phyloP scores from a whole-genome alignment of 2,888 invertebrate genomes.

The Rhorus exstirpatorius region DNA sequence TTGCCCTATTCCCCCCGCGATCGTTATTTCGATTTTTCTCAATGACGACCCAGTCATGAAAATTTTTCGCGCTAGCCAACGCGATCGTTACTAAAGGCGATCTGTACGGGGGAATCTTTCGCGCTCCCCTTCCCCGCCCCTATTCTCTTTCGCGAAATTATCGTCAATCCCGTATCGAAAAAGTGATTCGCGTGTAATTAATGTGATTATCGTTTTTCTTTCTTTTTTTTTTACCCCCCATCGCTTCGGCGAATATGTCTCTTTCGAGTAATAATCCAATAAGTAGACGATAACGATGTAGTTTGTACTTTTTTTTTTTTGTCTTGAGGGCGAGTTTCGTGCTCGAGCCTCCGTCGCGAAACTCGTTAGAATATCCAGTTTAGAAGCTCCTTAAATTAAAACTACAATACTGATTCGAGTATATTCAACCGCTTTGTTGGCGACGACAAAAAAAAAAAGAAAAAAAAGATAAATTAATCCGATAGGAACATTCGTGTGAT shows the following conservation, averaged over 20 bases:
- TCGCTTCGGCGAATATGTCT: constrained; percentile 19
- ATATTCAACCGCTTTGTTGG: no score
- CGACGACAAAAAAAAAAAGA: no score
- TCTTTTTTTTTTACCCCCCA: constrained; percentile 6
- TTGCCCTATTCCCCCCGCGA: constrained; percentile 24
- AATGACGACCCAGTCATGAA: constrained; percentile 4
- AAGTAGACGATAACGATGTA: constrained; percentile 61
- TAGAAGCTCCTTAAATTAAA: constrained; percentile 80
- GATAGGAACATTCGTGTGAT: constrained; percentile 79
- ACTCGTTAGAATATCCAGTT: constrained; percentile 74
- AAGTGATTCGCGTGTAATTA: constrained; percentile 13
- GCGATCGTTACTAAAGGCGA: no score
- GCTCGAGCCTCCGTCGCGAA: constrained; percentile 25
- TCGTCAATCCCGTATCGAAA: constrained; percentile 21
- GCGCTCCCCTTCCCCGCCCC: neutral
- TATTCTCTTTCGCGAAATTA: constrained; percentile 30
- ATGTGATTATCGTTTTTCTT: constrained; percentile 19
- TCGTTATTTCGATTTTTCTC: constrained; percentile 41
- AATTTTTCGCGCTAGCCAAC: constrained; percentile 14
- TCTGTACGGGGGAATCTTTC: no score
- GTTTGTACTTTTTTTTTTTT: constrained; percentile 51
- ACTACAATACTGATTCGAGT: constrained; percentile 72
- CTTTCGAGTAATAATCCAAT: constrained; percentile 41
- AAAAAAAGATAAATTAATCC: constrained; percentile 71
- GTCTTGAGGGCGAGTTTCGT: constrained; percentile 51